Evolutionary conservation across 2,888 invertebrate genomes (phyloP), one percentile per base, ranked within the genome.

Genomic region (Zhuqinia jingwanae): DNA sequence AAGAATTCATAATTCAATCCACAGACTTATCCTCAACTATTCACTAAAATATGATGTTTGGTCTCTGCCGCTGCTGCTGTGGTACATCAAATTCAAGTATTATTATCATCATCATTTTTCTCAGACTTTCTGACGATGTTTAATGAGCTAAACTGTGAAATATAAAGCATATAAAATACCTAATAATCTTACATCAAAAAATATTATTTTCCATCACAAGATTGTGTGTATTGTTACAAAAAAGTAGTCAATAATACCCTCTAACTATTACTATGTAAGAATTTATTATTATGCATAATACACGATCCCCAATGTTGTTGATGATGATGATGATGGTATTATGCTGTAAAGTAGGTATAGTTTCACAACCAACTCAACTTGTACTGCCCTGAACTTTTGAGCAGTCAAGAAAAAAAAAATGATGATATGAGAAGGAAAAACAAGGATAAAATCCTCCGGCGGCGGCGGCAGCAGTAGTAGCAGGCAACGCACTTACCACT

Each of bases 351-450:
- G 50, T 79, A 79, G 27, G 56, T 56, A 78, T 45, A 20, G 30
- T 85, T 85, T 85, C 80, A n/a, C n/a, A n/a, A n/a, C n/a, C n/a
- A n/a, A n/a, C n/a, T 77, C 77, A 87, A 78, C 78, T 87, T 87
- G 87, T 73, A 87, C 87, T 87, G 47, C 87, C 87, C 83, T 87
- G 87, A 87, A 87, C 87, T 87, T 77, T 87, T 25, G 65, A 68
- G 75, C 75, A 78, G 68, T 27, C 70, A 47, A 70, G 70, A 60
- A 76, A 77, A 87, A 86, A 81, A 81, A 60, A 75, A 15, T 50
- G 70, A 68, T 81, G 78, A 80, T 65, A 80, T 65, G 80, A 79
- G 80, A 84, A 83, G 83, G 78, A 84, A 87, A 87, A 87, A 87
- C 84, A 87, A 84, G 83, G 83, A 84, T 79, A 79, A 79, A 87